Conservation (phyloP, 2,113 vertebrate genomes). For the Orcinus orca region DNA sequence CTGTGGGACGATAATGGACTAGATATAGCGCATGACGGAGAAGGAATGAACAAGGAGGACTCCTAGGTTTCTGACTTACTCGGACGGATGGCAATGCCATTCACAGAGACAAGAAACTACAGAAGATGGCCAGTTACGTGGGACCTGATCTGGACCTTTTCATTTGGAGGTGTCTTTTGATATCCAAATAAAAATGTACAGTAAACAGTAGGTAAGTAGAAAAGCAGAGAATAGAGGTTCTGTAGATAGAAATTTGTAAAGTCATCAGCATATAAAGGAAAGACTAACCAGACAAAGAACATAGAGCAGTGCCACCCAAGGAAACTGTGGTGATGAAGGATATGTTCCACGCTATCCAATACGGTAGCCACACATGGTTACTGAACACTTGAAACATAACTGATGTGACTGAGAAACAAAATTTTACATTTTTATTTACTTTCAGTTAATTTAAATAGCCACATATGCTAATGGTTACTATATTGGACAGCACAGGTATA, state of each 20-base stretch:
- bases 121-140: no score
- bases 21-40: not conserved
- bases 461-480: not conserved
- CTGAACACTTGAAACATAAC: not conserved
- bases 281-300: not conserved
- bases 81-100: not conserved
- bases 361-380: not conserved
- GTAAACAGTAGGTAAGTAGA: not conserved
- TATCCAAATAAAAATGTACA: not conserved
- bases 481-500: not conserved
- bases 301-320: not conserved
- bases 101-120: not conserved
- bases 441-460: not conserved
- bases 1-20: not conserved
- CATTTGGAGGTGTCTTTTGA: not conserved
- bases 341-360: not conserved
- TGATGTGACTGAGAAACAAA: not conserved
- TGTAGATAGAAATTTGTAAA: not conserved
- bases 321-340: not conserved
- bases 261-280: not conserved
- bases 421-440: not conserved
- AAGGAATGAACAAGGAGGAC: not conserved
- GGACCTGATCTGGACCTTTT: not conserved
- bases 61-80: not conserved
- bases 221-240: not conserved